Conservation (phyloP, 64 coral and sea anemone genomes). For the Astreopora myriophthalma region DNA sequence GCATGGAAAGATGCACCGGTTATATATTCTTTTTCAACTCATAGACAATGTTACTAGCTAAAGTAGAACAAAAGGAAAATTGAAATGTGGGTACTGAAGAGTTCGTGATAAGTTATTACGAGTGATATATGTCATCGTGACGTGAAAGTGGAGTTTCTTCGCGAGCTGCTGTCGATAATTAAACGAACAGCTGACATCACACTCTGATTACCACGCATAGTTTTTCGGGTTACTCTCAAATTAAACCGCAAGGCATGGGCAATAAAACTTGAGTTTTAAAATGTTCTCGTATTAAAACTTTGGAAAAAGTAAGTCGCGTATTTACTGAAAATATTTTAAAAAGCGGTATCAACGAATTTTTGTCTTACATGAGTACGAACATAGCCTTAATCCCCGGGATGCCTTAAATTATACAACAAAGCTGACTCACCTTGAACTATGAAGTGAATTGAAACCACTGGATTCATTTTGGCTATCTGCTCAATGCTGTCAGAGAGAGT, state of each 20-base stretch:
- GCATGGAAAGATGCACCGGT: too few species aligned
- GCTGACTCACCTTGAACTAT: neutral
- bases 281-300: too few species aligned
- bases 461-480: neutral
- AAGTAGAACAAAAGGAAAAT: neutral
- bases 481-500: neutral
- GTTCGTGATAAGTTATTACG: constrained; percentile 13
- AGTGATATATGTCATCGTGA: neutral
- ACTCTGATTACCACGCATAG: too few species aligned
- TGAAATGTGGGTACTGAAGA: neutral
- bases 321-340: neutral
- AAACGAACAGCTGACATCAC: too few species aligned
- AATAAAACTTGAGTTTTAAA: too few species aligned
- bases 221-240: too few species aligned
- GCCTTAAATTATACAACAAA: neutral
- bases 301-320: neutral
- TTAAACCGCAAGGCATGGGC: too few species aligned
- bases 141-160: too few species aligned
- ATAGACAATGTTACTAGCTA: too few species aligned
- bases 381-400: neutral
- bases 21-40: too few species aligned
- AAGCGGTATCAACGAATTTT: neutral
- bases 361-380: neutral
- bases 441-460: neutral
- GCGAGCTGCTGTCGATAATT: too few species aligned